A percentile compares a stretch with the other conserved stretches of the same genome.
phyloP scores from a whole-genome alignment of 2,888 invertebrate species.

The Smittia aterrima region DNA sequence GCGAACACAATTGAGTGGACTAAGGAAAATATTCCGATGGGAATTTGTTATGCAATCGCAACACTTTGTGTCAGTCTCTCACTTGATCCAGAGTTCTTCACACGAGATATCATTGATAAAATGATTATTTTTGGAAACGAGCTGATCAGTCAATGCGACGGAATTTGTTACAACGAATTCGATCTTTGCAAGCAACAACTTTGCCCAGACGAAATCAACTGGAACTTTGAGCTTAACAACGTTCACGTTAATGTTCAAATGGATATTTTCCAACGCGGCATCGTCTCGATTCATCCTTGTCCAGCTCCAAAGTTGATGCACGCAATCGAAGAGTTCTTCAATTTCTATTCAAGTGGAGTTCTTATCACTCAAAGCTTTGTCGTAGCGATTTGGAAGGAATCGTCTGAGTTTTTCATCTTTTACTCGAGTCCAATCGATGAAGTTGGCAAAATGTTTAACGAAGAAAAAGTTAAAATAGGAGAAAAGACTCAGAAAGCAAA shows the following conservation, averaged over 20 bases:
- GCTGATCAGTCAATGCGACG: background rate
- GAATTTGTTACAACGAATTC: conserved; percentile 20
- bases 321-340: conserved; percentile 29
- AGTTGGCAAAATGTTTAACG: conserved; percentile 51
- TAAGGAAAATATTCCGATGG: background rate
- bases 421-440: conserved; percentile 63
- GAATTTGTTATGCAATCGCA: conserved; percentile 29
- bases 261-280: conserved; percentile 31
- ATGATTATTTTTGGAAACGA: conserved; percentile 30
- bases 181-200: background rate
- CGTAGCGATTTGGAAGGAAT: conserved; percentile 59
- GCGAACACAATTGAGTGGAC: background rate
- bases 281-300: conserved; percentile 26
- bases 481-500: background rate
- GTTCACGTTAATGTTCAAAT: conserved; percentile 20
- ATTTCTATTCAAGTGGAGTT: conserved; percentile 7
- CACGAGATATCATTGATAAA: conserved; percentile 25
- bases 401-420: conserved; percentile 56
- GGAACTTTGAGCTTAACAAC: conserved; percentile 36
- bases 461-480: background rate
- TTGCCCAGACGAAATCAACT: conserved; percentile 31
- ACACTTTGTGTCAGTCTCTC: conserved; percentile 7
- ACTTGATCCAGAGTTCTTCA: conserved; percentile 21
- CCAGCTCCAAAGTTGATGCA: background rate
- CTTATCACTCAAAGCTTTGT: conserved; percentile 17